Percentiles rank a stretch among this genome's conserved stretches.
phyloP scores from a whole-genome alignment of 2,113 vertebrate genomes.

The Ivindomyrus marchei region DNA sequence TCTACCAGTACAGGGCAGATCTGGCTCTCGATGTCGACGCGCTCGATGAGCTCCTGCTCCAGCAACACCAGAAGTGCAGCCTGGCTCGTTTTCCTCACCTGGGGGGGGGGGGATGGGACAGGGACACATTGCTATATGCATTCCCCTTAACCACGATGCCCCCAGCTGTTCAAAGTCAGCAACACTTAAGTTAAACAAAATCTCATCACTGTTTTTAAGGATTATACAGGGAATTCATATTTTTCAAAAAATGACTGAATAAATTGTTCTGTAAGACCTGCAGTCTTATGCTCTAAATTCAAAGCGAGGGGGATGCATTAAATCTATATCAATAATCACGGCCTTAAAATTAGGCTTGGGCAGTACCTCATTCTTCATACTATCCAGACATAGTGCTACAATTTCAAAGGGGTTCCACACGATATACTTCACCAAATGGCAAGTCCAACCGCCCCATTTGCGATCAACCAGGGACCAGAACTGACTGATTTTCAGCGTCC shows the following conservation, averaged over 20 bases:
- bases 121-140: background rate
- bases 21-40: slow-evolving; percentile 73
- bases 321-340: background rate
- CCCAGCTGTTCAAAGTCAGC: background rate
- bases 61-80: slow-evolving; percentile 75
- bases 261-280: background rate
- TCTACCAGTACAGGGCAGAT: slow-evolving; percentile 83
- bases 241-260: background rate
- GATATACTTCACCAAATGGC: background rate
- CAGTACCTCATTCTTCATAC: background rate
- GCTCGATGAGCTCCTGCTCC: slow-evolving; percentile 79
- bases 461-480: no score
- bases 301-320: background rate
- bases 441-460: background rate
- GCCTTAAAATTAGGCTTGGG: background rate
- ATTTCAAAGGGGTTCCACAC: background rate
- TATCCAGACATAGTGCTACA: background rate
- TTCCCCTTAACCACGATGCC: background rate
- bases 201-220: background rate
- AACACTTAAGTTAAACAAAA: background rate
- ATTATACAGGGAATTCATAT: background rate
- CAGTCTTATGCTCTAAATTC: background rate
- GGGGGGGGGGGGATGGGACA: background rate
- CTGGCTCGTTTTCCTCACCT: slow-evolving; percentile 85
- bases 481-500: no score